Percentiles rank a stretch among this genome's conserved stretches.
Evolutionary conservation across 2,888 invertebrate species (phyloP).

Genomic region (Torymus texanus): DNA sequence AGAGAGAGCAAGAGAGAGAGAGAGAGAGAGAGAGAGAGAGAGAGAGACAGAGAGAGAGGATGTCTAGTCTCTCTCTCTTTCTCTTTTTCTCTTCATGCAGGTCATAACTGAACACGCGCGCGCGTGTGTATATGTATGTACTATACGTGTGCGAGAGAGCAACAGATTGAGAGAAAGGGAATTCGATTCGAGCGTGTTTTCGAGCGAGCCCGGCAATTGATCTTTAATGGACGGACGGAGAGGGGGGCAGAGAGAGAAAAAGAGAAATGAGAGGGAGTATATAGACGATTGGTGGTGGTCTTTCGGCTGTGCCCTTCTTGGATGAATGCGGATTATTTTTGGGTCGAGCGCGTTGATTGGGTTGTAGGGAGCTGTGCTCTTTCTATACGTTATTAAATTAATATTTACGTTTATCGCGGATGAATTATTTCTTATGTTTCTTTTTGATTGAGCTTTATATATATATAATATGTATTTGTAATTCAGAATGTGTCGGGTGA

Average conservation of each 20-base stretch:
- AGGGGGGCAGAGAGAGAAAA: not conserved
- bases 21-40: conserved; percentile 50
- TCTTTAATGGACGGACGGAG: conserved; percentile 51
- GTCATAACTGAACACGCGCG: conserved; percentile 50
- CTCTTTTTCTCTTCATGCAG: conserved; percentile 54
- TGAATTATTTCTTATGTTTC: no score
- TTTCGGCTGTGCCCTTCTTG: not conserved
- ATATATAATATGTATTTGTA: not conserved
- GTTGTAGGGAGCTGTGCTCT: not conserved
- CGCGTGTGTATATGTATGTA: not conserved
- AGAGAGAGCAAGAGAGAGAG: conserved; percentile 49
- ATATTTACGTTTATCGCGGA: no score
- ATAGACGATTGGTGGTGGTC: conserved; percentile 7
- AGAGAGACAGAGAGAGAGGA: conserved; percentile 55
- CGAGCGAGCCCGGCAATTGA: conserved; percentile 49
- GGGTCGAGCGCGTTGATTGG: not conserved
- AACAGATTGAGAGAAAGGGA: conserved; percentile 40
- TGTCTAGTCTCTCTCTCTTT: conserved; percentile 31
- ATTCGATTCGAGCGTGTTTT: conserved; percentile 35
- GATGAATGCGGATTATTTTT: not conserved
- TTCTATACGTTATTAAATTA: no score
- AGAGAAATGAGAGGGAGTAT: no score
- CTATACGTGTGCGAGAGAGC: not conserved
- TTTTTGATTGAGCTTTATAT: no score
- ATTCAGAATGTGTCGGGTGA: not conserved